Evolutionary conservation across 2,113 vertebrate species (phyloP), one percentile per base, ranked within the genome.

Genomic region (Noturus placidus): DNA sequence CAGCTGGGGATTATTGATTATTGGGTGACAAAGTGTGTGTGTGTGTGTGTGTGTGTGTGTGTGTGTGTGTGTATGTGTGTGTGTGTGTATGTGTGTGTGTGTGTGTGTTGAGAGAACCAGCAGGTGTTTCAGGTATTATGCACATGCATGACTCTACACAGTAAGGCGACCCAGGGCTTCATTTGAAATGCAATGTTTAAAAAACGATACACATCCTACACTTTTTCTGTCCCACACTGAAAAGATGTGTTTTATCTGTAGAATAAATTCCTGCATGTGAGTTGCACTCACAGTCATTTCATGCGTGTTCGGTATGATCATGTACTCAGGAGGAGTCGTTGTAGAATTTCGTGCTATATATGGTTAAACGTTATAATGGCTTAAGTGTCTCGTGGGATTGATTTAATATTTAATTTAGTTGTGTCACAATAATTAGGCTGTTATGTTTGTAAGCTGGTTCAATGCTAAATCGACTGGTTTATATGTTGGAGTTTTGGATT

Each of bases 101-200:
- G 56, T 87, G 85, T 20, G 20, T 46, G 56, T 69, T 77, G n/a
- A 83, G 42, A 69, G 82, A 72, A 80, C 82, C 88, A 86, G 88
- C 90, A 90, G 90, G 90, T 90, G 88, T 77, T 89, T 84, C 69
- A 82, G 59, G 82, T 88, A 63, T 87, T 88, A 82, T 84, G 61
- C 50, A 88, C 87, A 81, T 88, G 85, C 87, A 87, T 89, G 81
- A 89, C 9, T 19, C 78, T 35, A 80, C 78, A 80, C 54, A 79
- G n/a, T 33, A 80, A 7, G 3, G 14, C 15, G 15, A 54, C 46
- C 46, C 27, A 56, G 50, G 27, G 14, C 50, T 54, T 79, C 17
- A 54, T 54, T 56, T 33, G 22, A 27, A 14, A 8, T 2, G 17
- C 2, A 2, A 20, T 19, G 33, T 46, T 76, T 46, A 50, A 76